Evolutionary conservation across 2,797 vertebrate genomes (phyloP).

Genomic region (Tapera naevia): DNA sequence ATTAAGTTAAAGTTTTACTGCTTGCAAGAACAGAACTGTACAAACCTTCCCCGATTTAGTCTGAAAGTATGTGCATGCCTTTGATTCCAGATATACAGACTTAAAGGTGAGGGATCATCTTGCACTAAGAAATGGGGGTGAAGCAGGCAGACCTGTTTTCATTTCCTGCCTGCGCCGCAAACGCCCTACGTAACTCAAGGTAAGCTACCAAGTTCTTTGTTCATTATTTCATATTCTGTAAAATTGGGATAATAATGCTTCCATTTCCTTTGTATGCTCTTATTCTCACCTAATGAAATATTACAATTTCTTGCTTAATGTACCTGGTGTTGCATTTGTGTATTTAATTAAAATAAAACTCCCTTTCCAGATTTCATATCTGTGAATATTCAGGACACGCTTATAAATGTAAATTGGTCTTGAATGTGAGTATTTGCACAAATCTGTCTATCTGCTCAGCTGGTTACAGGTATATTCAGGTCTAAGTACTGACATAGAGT

Average conservation of each 20-base stretch:
- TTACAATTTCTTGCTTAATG: background rate
- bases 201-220: background rate
- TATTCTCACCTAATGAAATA: background rate
- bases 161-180: background rate
- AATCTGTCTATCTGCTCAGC: background rate
- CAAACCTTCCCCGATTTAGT: background rate
- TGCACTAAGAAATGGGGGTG: background rate
- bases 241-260: background rate
- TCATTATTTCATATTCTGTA: background rate
- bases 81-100: background rate
- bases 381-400: background rate
- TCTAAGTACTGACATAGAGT: background rate
- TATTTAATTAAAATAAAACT: background rate
- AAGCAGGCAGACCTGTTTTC: background rate
- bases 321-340: background rate
- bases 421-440: background rate
- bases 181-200: background rate
- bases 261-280: background rate
- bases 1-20: constrained; percentile 1
- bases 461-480: background rate
- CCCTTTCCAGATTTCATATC: background rate
- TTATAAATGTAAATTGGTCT: background rate
- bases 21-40: background rate
- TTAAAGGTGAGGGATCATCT: background rate
- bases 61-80: background rate